Conservation (phyloP, 2,888 invertebrate genomes). For the Philereme vetulata region DNA sequence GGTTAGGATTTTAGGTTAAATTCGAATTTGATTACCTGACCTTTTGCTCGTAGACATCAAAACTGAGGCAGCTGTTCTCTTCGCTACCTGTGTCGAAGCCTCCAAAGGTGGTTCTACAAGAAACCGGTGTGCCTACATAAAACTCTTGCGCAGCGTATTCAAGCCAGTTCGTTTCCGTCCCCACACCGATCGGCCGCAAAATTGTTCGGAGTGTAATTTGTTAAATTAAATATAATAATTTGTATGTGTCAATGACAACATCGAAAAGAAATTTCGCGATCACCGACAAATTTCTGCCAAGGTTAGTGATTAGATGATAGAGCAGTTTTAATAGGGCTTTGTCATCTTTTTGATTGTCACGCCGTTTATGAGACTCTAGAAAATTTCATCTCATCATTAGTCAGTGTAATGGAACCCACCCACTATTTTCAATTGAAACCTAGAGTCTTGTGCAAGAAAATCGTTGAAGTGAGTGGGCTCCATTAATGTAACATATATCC, state of each 20-base stretch:
- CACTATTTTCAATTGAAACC: too few species aligned
- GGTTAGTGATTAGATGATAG: constrained; percentile 56
- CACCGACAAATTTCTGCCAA: constrained; percentile 82
- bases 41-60: constrained; percentile 11
- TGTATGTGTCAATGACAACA: constrained; percentile 84
- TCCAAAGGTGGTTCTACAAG: constrained; percentile 32
- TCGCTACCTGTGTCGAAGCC: constrained; percentile 7
- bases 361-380: not conserved
- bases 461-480: too few species aligned
- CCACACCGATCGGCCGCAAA: constrained; percentile 59
- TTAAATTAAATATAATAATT: constrained; percentile 52
- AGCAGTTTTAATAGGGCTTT: constrained; percentile 7
- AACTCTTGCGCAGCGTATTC: constrained; percentile 42
- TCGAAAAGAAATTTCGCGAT: constrained; percentile 80
- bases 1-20: too few species aligned
- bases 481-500: too few species aligned
- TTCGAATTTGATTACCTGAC: not conserved
- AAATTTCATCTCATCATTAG: constrained; percentile 1
- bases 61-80: constrained; percentile 4
- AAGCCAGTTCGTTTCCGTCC: constrained; percentile 56
- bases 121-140: constrained; percentile 60
- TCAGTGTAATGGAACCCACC: too few species aligned
- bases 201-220: constrained; percentile 67
- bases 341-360: constrained; percentile 15
- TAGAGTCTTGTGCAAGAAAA: too few species aligned